Evolutionary conservation across 1,140 invertebrate genomes (phyloP).

Genomic region (Pachypeltis micranthus): DNA sequence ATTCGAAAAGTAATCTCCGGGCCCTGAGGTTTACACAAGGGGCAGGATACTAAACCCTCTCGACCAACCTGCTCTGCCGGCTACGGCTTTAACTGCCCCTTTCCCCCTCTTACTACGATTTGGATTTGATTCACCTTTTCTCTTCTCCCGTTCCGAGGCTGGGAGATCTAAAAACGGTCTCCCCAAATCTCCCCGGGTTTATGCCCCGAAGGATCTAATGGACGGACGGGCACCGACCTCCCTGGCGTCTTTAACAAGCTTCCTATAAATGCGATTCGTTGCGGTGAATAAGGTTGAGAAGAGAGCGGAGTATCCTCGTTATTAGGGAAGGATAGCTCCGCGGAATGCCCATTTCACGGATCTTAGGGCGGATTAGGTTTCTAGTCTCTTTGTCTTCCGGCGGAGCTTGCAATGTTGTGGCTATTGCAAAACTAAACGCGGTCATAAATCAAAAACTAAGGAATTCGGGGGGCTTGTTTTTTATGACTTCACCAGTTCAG

Average conservation of each 20-base stretch:
- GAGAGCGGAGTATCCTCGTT: slow-evolving; percentile 1
- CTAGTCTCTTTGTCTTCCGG: too few species aligned
- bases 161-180: too few species aligned
- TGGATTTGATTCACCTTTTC: background rate
- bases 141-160: background rate
- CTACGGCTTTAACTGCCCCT: background rate
- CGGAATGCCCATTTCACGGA: slow-evolving; percentile 11
- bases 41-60: slow-evolving; percentile 2
- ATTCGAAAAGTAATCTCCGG: slow-evolving; percentile 7
- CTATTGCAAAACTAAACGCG: too few species aligned
- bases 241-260: slow-evolving; percentile 13
- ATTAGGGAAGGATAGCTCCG: slow-evolving; percentile 11
- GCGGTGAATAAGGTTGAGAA: background rate
- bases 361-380: too few species aligned
- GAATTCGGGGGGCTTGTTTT: too few species aligned
- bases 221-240: background rate
- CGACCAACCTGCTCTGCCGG: background rate
- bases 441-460: too few species aligned
- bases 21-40: slow-evolving; percentile 2
- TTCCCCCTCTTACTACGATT: background rate
- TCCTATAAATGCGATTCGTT: slow-evolving; percentile 16
- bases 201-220: slow-evolving; percentile 2
- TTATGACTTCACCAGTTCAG: too few species aligned
- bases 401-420: too few species aligned
- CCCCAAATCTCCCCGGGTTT: background rate